These are phyloP conservation scores for Platycheirus albimanus DNA, from an alignment of 2,888 invertebrate genomes.

Conservation along the genomic window DNA sequence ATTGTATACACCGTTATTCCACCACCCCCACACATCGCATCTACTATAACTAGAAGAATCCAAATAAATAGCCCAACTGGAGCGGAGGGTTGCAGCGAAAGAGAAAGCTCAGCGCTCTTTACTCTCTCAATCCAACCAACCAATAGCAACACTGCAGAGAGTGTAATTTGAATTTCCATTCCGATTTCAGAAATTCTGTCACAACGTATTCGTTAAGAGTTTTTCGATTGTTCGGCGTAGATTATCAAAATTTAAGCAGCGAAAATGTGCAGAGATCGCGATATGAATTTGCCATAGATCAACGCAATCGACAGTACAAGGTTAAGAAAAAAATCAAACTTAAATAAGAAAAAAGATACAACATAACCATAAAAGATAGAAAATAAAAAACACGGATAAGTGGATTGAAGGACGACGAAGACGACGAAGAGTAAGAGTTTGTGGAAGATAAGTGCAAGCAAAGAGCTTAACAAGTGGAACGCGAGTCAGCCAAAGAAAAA, in stretches of 20 bases:
- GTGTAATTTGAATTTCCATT: conserved; percentile 67
- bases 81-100: conserved; percentile 40
- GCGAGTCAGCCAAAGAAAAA: not conserved
- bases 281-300: conserved; percentile 83
- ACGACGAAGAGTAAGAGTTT: conserved; percentile 47
- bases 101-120: conserved; percentile 19
- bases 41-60: not conserved
- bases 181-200: conserved; percentile 79
- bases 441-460: conserved; percentile 26
- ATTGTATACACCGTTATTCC: conserved; percentile 10
- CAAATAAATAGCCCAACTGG: conserved; percentile 28
- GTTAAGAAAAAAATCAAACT: conserved; percentile 82
- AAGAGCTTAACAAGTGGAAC: conserved; percentile 33
- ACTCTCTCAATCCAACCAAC: not conserved
- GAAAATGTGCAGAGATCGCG: conserved; percentile 84
- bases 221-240: conserved; percentile 81
- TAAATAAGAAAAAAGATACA: conserved; percentile 76
- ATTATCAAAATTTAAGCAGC: conserved; percentile 81
- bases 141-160: conserved; percentile 41
- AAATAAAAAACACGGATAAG: conserved; percentile 50
- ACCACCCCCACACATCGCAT: not conserved
- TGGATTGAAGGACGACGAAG: conserved; percentile 64
- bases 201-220: conserved; percentile 83
- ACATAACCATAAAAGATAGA: too few species aligned
- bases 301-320: conserved; percentile 82